These are phyloP conservation scores for Bradypodion pumilum DNA, from an alignment of 2,797 vertebrate species.

Conservation along the genomic window DNA sequence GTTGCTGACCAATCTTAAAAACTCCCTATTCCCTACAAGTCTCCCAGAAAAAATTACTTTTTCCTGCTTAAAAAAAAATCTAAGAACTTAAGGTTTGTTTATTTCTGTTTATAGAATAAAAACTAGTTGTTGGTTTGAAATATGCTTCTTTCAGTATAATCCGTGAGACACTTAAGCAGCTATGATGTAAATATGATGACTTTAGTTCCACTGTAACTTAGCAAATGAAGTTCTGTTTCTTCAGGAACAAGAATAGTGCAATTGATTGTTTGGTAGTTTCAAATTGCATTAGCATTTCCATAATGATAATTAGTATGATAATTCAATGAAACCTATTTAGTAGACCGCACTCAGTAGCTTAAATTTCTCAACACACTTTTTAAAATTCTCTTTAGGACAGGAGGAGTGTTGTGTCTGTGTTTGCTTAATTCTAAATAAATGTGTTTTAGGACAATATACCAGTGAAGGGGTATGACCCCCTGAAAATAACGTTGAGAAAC, in stretches of 20 bases:
- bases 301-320: constrained; percentile 60
- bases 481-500: too few species aligned
- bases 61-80: too few species aligned
- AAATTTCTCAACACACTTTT: constrained; percentile 30
- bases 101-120: too few species aligned
- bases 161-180: too few species aligned
- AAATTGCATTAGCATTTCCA: constrained; percentile 51
- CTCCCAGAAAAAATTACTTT: too few species aligned
- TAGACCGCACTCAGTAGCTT: constrained; percentile 40
- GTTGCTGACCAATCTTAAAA: too few species aligned
- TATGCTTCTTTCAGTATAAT: too few species aligned
- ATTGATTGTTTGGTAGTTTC: constrained; percentile 45
- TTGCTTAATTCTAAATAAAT: constrained; percentile 31
- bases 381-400: constrained; percentile 43
- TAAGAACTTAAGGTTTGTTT: too few species aligned
- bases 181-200: not conserved
- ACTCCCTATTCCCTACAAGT: too few species aligned
- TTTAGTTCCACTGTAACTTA: constrained; percentile 1
- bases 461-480: not conserved
- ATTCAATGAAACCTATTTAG: constrained; percentile 51
- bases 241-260: constrained; percentile 45
- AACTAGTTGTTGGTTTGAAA: too few species aligned
- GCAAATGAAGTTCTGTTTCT: constrained; percentile 30
- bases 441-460: constrained; percentile 35
- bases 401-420: constrained; percentile 18